Evolutionary conservation across 92 coral and sea anemone genomes (phyloP), one percentile per base, ranked within the genome.

Genomic region (Porites lobata): DNA sequence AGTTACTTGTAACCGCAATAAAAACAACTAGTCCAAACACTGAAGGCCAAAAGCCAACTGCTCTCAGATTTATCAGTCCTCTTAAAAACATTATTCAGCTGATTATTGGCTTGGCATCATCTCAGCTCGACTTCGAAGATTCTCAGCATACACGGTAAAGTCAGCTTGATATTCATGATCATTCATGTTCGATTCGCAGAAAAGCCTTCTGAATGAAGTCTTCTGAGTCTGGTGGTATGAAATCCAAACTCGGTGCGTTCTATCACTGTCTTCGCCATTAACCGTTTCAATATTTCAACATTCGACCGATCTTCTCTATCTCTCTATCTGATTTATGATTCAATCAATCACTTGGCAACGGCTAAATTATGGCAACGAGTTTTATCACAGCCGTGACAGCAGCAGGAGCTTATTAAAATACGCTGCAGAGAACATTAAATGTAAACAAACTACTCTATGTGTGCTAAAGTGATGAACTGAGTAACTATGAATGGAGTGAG

Each of bases 321-420:
- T 47, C 11, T 71, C 18, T n/a, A 12, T 71, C 20, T 43, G 47
- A 0, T 24, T 47, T 7, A 22, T 56, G 50, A 58, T 9, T 62
- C 66, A 24, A 79, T 51, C 5, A 38, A 38, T 38, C 64, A 65
- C 83, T 79, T 64, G 73, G 83, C 83, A 79, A 79, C 83, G 50
- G 20, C 38, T 50, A 64, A 79, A 63, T 63, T 26, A 47, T 58
- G 38, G 83, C 58, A 63, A 2, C 14, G 59, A 10, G 19, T 61
- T 47, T 63, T 79, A 65, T 79, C 65, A 68, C 38, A 43, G 65
- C 65, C 32, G 65, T 65, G 21, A 65, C 72, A 38, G 62, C 83
- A 47, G 58, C 83, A 24, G 68, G 81, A 15, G 81, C 26, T 76
- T 59, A 7, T 62, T n/a, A 62, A 62, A 56, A 53, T 38, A 52